These are phyloP conservation scores for Dryadula phaetusa DNA, from an alignment of 2,888 invertebrate genomes.

Conservation along the genomic window DNA sequence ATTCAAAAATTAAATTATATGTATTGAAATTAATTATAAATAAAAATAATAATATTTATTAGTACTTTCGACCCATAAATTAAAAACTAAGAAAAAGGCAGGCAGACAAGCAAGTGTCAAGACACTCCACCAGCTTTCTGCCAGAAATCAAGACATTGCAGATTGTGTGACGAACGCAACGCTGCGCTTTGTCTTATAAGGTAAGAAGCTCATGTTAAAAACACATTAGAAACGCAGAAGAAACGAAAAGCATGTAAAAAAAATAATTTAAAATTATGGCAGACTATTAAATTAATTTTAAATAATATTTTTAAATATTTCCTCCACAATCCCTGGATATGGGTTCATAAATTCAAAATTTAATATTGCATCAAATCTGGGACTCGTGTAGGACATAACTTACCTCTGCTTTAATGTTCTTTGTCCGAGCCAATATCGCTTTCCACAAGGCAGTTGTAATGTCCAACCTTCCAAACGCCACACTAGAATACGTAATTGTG, in stretches of 20 bases:
- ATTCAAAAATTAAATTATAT: too few relatives aligned
- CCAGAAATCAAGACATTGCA: too few relatives aligned
- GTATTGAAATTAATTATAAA: too few relatives aligned
- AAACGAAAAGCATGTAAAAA: background rate
- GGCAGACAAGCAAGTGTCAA: too few relatives aligned
- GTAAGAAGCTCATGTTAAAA: too few relatives aligned
- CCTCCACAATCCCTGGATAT: background rate
- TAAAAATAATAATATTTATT: too few relatives aligned
- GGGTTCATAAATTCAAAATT: slow-evolving; percentile 28
- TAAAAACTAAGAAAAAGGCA: too few relatives aligned
- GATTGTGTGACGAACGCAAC: too few relatives aligned
- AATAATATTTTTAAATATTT: background rate
- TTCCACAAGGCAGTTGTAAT: slow-evolving; percentile 35
- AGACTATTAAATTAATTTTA: too few relatives aligned
- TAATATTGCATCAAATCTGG: slow-evolving; percentile 27
- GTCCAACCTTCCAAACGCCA: slow-evolving; percentile 36
- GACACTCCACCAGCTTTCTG: too few relatives aligned
- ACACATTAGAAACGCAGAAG: background rate
- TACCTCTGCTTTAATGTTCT: slow-evolving; percentile 30
- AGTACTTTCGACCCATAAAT: too few relatives aligned
- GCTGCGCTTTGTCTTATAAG: too few relatives aligned
- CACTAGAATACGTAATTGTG: slow-evolving; percentile 37
- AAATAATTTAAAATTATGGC: background rate
- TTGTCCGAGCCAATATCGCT: slow-evolving; percentile 36
- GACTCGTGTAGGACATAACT: slow-evolving; percentile 30